phyloP scores from a whole-genome alignment of 2,797 vertebrate species.

The Oryzias dopingdopingensis region DNA sequence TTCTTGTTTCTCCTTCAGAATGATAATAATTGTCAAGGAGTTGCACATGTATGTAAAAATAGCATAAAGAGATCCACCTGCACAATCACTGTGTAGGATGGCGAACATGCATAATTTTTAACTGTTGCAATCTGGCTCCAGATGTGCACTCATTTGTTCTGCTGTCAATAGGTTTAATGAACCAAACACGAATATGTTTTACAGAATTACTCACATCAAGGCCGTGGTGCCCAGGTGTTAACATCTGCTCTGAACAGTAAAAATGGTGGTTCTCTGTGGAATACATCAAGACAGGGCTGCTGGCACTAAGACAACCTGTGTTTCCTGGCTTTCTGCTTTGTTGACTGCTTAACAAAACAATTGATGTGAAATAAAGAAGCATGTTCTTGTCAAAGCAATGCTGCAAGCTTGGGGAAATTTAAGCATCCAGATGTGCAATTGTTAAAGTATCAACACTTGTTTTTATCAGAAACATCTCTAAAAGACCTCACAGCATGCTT shows the following conservation, averaged over 20 bases:
- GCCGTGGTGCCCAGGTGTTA: constrained; percentile 1
- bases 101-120: no score
- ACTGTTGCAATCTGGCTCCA: not conserved
- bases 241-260: constrained; percentile 27
- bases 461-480: constrained; percentile 1
- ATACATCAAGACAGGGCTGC: constrained; percentile 19
- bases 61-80: no score
- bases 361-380: constrained; percentile 34
- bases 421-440: not conserved
- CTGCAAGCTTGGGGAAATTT: constrained; percentile 12
- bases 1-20: no score
- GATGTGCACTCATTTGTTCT: not conserved
- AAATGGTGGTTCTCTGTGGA: constrained; percentile 17
- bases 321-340: constrained; percentile 32
- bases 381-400: constrained; percentile 27
- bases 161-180: constrained; percentile 10
- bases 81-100: no score
- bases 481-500: constrained; percentile 4
- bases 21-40: no score
- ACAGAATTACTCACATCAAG: constrained; percentile 12
- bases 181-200: constrained; percentile 18
- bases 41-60: no score
- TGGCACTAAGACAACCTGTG: constrained; percentile 6
- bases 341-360: constrained; percentile 46
- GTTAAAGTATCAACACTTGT: not conserved